Base-by-base conservation (phyloP, 2,888 invertebrate genomes). In the Cataglyphis albicans region DNA sequence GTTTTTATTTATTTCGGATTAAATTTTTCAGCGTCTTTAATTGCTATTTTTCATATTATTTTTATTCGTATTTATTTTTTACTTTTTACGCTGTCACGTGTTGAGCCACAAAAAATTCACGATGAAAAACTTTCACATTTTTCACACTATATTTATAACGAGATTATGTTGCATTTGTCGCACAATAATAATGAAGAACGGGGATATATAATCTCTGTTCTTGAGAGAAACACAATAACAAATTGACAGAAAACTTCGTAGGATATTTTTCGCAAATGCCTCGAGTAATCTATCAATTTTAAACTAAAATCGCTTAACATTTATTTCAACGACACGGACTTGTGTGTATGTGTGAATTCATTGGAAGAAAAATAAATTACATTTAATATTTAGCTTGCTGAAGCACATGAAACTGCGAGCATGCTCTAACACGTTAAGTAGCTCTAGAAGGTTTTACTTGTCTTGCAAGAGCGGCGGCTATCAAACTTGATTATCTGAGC, bases 381-480 rank as follows among this genome's bases (percentile, higher is more conserved):
- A 41, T 18, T 21, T 59, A n/a, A 73, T 38, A 38, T 25, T 73
- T 44, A 61, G 32, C 32, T 32, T 38, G 76, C 55, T 73, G 55
- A 76, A 67, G 67, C 76, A 52, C 52, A 15, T 41, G n/a, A 29
- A 67, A 65, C 10, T 74, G 44, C 74, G 29, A 48, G 67, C 76
- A 76, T 76, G 76, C 76, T 55, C 55, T 38, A 55, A 75, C 32
- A 65, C 63, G 25, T 48, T 48, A 75, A 64, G 32, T 7, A 75
- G 74, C 32, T 75, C 21, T 75, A 48, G 32, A 10, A 44, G 18
- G 48, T 44, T n/a, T 44, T n/a, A 12, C 32, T 29, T 7, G 57
- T 6, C 32, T 78, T 44, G 57, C 70, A 29, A 32, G 18, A 68
- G 57, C 15, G 38, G 35, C 21, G 38, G 35, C 21, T 59, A 59